These are phyloP conservation scores for Berghia stephanieae DNA, from an alignment of 1,140 invertebrate genomes.

Conservation along the genomic window DNA sequence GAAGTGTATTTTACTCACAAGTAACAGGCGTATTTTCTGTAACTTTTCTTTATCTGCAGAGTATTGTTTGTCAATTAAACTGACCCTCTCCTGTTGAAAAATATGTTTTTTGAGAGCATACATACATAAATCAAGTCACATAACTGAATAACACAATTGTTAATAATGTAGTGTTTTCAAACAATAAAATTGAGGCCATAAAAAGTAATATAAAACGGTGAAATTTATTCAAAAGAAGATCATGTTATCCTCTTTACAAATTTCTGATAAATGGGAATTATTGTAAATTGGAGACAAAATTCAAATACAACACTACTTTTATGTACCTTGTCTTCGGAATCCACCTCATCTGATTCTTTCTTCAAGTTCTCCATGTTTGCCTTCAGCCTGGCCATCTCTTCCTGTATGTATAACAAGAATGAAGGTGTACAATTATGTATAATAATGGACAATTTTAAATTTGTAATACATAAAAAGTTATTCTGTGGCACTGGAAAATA, in stretches of 20 bases:
- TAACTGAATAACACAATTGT: no score
- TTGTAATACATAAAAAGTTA: no score
- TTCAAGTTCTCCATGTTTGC: slow-evolving; percentile 66
- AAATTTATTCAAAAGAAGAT: no score
- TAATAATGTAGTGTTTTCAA: background rate
- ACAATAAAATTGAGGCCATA: no score
- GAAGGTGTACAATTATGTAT: background rate
- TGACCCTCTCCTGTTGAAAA: slow-evolving; percentile 53
- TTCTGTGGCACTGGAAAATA: no score
- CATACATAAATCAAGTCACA: no score
- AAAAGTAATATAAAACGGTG: no score
- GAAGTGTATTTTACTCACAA: no score
- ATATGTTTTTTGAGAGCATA: no score
- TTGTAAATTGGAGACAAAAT: background rate
- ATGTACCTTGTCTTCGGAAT: slow-evolving; percentile 62
- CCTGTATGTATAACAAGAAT: slow-evolving; percentile 44
- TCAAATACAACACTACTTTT: background rate
- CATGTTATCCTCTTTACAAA: no score
- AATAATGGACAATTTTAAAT: no score
- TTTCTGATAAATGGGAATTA: no score
- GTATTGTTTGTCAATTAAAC: slow-evolving; percentile 65
- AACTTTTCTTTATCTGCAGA: slow-evolving; percentile 68
- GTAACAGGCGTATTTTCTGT: slow-evolving; percentile 65
- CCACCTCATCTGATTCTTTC: slow-evolving; percentile 49
- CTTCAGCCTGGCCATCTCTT: slow-evolving; percentile 65